Percentiles rank a stretch among this genome's conserved stretches.
These are phyloP conservation scores for Metalampra italica DNA, from an alignment of 2,888 invertebrate genomes.

Conservation along the genomic window DNA sequence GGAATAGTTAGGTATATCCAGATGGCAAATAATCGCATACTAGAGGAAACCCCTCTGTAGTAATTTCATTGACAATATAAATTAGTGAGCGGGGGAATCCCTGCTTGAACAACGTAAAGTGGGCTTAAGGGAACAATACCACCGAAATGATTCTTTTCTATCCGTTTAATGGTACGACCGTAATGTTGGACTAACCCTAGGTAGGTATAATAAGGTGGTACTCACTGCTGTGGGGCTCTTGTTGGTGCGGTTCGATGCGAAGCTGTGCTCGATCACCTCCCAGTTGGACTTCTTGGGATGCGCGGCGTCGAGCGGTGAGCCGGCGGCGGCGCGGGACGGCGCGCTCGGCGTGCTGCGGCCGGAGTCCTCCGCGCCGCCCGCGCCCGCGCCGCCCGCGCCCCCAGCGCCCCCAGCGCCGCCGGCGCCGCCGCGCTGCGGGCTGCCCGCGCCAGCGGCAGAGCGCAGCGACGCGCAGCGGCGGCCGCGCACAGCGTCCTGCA, in stretches of 20 bases:
- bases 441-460: conserved; percentile 54
- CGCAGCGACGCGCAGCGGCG: conserved; percentile 79
- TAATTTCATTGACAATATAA: too few species aligned
- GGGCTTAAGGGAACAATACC: too few species aligned
- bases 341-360: conserved; percentile 39
- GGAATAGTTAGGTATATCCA: too few species aligned
- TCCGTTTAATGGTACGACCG: too few species aligned
- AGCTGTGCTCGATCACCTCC: conserved; percentile 94
- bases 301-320: conserved; percentile 75
- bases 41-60: too few species aligned
- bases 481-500: conserved; percentile 80
- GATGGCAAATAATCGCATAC: too few species aligned
- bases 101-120: too few species aligned
- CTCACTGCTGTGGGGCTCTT: conserved; percentile 73
- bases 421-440: conserved; percentile 54
- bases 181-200: too few species aligned
- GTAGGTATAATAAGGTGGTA: too few species aligned
- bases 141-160: too few species aligned
- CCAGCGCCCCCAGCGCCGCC: conserved; percentile 44
- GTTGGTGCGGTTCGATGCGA: conserved; percentile 75
- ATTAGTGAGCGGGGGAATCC: too few species aligned
- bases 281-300: conserved; percentile 89
- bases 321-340: conserved; percentile 42
- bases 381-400: conserved; percentile 35
- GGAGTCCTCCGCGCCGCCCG: conserved; percentile 54